These are phyloP conservation scores for Suillia variegata DNA, from an alignment of 2,888 invertebrate species.

Conservation along the genomic window DNA sequence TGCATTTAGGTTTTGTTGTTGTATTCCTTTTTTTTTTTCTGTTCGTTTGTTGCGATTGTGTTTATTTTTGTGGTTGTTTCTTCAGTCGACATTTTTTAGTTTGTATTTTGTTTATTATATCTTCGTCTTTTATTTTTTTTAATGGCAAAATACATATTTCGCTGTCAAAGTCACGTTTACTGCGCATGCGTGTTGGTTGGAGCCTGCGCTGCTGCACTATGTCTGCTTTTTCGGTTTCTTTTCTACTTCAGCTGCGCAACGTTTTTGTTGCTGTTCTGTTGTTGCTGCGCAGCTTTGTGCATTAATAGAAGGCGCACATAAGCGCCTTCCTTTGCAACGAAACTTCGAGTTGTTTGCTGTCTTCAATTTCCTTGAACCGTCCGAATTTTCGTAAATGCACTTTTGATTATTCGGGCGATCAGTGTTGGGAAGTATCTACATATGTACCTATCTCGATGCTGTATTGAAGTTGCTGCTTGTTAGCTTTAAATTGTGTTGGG, in stretches of 20 bases:
- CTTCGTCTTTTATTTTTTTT: no score
- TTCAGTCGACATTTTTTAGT: background rate
- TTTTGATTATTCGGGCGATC: constrained; percentile 22
- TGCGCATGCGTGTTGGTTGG: constrained; percentile 2
- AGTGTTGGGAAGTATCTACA: background rate
- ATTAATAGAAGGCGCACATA: constrained; percentile 1
- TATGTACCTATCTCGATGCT: background rate
- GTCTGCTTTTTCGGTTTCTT: background rate
- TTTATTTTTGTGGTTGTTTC: background rate
- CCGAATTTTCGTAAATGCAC: constrained; percentile 23
- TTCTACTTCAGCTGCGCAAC: background rate
- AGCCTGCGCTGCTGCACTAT: constrained; percentile 10
- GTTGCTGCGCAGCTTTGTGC: background rate
- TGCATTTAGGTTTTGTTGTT: background rate
- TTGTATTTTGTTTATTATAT: background rate
- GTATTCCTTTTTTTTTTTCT: background rate
- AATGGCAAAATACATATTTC: constrained; percentile 9
- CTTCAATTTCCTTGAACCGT: constrained; percentile 21
- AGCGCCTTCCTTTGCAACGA: background rate
- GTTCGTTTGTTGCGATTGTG: constrained; percentile 8
- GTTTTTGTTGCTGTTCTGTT: background rate
- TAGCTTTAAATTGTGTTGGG: no score
- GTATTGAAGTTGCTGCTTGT: background rate
- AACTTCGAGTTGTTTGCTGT: background rate
- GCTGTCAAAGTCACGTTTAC: constrained; percentile 23